Evolutionary conservation across 2,888 invertebrate genomes (phyloP), one percentile per base, ranked within the genome.

Genomic region (Agonopterix arenella): DNA sequence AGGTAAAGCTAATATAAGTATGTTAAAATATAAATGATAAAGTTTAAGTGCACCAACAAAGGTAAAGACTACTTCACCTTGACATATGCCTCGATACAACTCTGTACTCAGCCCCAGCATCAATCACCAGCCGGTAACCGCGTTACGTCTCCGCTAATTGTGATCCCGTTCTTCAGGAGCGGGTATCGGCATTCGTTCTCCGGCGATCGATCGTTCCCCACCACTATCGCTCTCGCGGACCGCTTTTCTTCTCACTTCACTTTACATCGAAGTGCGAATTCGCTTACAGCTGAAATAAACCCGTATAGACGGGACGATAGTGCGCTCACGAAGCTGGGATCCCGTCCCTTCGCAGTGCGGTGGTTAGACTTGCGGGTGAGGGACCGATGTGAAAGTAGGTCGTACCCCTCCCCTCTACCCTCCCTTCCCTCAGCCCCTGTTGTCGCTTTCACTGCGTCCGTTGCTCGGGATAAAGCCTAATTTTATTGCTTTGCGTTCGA

Each of bases 401-500:
- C 81, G 74, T 59, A 60, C 60, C 57, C 51, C 60, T 64, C 60
- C 59, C 65, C 28, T 7, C 28, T 28, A 2, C 61, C 64, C 64
- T 61, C 59, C 53, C 56, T 28, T 7, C 56, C 52, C 57, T 68
- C 71, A 59, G 66, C 68, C 64, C 56, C 62, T 68, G 73, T 74
- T 75, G 80, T 76, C 79, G 79, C 81, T 80, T 81, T 82, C 81
- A 75, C 72, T 78, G 70, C 71, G 73, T 70, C 70, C 70, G 72
- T 62, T 70, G 72, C 63, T 70, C 63, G 80, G 76, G 76, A 81
- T 80, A 76, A 77, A 81, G 71, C 76, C 80, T 82, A 86, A 85
- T 84, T 83, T 85, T 82, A 84, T 84, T 83, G 77, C 76, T 74
- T 71, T 65, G 64, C 60, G 68, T 78, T 81, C 80, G 77, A 82